These are phyloP conservation scores for Ladona fulva DNA, from an alignment of 1,140 invertebrate genomes.

Conservation along the genomic window DNA sequence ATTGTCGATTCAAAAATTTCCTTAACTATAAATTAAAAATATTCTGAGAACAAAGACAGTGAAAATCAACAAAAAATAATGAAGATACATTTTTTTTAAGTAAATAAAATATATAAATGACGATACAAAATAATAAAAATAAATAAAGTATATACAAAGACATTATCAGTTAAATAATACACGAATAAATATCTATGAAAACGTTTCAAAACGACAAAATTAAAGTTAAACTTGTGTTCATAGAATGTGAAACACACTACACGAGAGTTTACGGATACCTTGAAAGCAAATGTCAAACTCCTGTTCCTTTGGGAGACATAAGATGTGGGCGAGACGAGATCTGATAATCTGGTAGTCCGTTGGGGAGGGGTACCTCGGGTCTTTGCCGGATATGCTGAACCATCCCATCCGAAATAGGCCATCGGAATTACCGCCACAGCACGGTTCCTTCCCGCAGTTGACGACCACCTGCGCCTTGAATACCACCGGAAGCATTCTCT, in stretches of 20 bases:
- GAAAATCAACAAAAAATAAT: too few species aligned
- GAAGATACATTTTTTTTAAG: too few species aligned
- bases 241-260: neutral
- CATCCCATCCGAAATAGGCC: neutral
- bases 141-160: neutral
- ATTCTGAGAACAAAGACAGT: too few species aligned
- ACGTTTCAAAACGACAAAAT: neutral
- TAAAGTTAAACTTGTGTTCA: neutral
- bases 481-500: neutral
- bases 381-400: neutral
- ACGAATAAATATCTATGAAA: neutral
- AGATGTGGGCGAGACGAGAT: neutral
- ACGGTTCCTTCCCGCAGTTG: neutral
- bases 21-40: too few species aligned
- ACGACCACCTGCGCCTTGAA: neutral
- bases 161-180: neutral
- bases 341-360: neutral
- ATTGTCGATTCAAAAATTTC: too few species aligned
- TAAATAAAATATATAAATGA: neutral
- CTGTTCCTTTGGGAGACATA: neutral
- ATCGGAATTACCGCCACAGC: neutral
- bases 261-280: neutral
- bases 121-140: neutral
- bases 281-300: neutral
- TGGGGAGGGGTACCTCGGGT: neutral